Base-by-base conservation (phyloP, 2,888 invertebrate genomes). In the Sarcophaga subvicina region DNA sequence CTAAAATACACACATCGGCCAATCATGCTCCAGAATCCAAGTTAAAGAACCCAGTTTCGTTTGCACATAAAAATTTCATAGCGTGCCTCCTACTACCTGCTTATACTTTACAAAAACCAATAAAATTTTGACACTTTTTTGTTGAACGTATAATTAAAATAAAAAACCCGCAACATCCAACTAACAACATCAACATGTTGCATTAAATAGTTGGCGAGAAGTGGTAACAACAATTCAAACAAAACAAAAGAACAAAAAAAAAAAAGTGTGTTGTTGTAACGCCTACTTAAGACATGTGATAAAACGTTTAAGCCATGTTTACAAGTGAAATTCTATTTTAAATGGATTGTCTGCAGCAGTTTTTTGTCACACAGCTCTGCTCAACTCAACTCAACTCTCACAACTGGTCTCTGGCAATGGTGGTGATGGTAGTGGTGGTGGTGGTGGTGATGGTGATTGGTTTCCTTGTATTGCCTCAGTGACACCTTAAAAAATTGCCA, bases 261-360 rank as follows among this genome's bases (percentile, higher is more conserved):
- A 85, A 88, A 90, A 89, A 87, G 88, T 67, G 63, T 88, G 86
- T 85, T 75, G 76, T 25, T 84, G 84, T 84, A 87, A 71, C 84
- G 88, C 88, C 82, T 83, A 83, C 86, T 80, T 82, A 88, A 86
- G 81, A 88, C 85, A 83, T 75, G 80, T 82, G 88, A 88, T 86
- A 75, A 77, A 82, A 85, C 60, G 81, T 69, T 85, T 80, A 66
- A 73, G 70, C 64, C 88, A 77, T 88, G 85, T 78, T 86, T 83
- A 83, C 85, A 88, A 84, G 88, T 88, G 88, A 77, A 85, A 85
- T 86, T 85, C 85, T 80, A 78, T 88, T 85, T 85, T 81, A 88
- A 80, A 85, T 84, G 83, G 64, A 63, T 82, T 82, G 81, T 85
- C 80, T 83, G 80, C 84, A 88, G 86, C 8, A 37, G 88, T 90